Evolutionary conservation across 2,113 vertebrate species (phyloP), one percentile per base, ranked within the genome.

Genomic region (Zosterops lateralis): DNA sequence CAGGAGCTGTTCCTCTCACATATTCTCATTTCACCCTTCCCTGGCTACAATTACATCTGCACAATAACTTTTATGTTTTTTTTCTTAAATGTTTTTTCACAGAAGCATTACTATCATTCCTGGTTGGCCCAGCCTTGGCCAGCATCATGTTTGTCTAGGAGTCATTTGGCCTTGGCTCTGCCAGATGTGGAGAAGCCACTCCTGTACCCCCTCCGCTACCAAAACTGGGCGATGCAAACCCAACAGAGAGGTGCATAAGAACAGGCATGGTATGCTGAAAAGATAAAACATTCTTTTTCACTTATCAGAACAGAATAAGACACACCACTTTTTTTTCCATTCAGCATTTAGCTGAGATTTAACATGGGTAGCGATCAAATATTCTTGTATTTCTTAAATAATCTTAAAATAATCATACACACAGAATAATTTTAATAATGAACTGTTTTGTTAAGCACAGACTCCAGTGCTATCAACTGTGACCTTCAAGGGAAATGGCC

Each of bases 31-130:
- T 58, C 18, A 9, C 4, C 21, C 32, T 53, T 38, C 45, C 14
- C 28, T 66, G 45, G 24, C 8, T 18, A 19, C 24, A 67, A 40
- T 45, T 20, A 45, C 10, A 60, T 25, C 32, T 66, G 28, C 16
- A 66, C 10, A 38, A 9, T 5, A 45, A 5, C 6, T 38, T 58
- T 25, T 32, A 18, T 13, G n/a, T 74, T 60, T 47, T 66, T 4
- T 36, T 38, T 58, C 36, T 44, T 24, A 45, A 50, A 24, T 45
- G 8, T 38, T 10, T 44, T 24, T 24, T 14, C 51, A 44, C 40
- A 56, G 48, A 79, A 16, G 17, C 0, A 0, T 48, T 64, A 6
- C 5, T 18, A 38, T 7, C 1, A 2, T 24, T 66, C n/a, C 44
- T 53, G 9, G 14, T 17, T n/a, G 10, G 12, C 45, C 24, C 15